phyloP scores from a whole-genome alignment of 2,113 vertebrate genomes.

The Gambusia holbrooki region DNA sequence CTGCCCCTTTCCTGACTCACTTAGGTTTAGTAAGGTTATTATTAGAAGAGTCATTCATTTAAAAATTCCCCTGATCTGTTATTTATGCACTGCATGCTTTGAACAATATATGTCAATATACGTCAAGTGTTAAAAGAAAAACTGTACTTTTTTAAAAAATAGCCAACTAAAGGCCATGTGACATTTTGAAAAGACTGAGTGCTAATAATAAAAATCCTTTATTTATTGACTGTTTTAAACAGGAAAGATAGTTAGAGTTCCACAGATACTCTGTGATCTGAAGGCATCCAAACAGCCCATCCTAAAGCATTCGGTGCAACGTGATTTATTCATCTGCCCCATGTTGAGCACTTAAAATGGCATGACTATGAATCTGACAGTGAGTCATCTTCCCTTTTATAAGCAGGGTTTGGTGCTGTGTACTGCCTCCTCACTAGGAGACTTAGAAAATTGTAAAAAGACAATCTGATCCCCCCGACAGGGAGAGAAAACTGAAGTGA shows the following conservation, averaged over 20 bases:
- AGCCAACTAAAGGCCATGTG: slow-evolving; percentile 17
- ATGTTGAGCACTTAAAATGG: slow-evolving; percentile 31
- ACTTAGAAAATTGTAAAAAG: slow-evolving; percentile 9
- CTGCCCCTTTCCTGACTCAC: too few relatives aligned
- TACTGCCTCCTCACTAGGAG: slow-evolving; percentile 1
- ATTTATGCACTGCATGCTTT: background rate
- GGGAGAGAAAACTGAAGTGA: slow-evolving; percentile 31
- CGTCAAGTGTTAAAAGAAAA: slow-evolving; percentile 11
- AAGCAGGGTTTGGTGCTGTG: slow-evolving; percentile 2
- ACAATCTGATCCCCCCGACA: slow-evolving; percentile 21
- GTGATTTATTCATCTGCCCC: slow-evolving; percentile 47
- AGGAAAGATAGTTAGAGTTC: slow-evolving; percentile 28
- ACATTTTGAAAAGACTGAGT: slow-evolving; percentile 2
- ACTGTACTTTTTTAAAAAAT: slow-evolving; percentile 4
- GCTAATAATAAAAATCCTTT: slow-evolving; percentile 25
- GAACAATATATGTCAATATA: background rate
- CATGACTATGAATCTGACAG: slow-evolving; percentile 27
- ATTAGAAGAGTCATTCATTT: too few relatives aligned
- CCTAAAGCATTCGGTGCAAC: slow-evolving; percentile 25
- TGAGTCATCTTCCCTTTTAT: slow-evolving; percentile 34
- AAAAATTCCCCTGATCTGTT: too few relatives aligned
- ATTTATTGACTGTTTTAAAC: background rate
- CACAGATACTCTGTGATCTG: slow-evolving; percentile 3
- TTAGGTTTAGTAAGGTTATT: too few relatives aligned
- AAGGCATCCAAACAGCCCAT: slow-evolving; percentile 3